Evolutionary conservation across 2,888 invertebrate species (phyloP).

Genomic region (Heteromyza rotundicornis): DNA sequence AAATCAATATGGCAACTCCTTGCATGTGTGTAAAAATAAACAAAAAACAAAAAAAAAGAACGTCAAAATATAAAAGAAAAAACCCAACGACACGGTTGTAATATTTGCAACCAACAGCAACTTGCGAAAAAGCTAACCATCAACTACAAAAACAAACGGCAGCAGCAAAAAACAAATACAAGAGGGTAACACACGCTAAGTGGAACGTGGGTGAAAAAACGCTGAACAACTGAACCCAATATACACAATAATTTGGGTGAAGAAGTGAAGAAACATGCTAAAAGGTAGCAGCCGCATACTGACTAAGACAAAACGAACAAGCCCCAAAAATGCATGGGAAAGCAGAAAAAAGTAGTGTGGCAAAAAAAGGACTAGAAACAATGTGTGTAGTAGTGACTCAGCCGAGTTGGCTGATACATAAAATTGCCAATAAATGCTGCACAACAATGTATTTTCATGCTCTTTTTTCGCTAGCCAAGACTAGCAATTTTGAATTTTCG

Average conservation of each 20-base stretch:
- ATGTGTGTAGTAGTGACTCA: not conserved
- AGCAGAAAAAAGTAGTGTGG: not conserved
- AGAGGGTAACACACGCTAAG: conserved; percentile 51
- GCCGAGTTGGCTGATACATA: not conserved
- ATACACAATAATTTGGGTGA: conserved; percentile 31
- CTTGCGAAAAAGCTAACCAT: not conserved
- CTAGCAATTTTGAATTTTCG: conserved; percentile 25
- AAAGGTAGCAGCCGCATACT: not conserved
- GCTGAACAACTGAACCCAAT: conserved; percentile 51
- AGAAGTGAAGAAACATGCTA: not conserved
- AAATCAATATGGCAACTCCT: not conserved
- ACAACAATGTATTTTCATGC: conserved; percentile 8
- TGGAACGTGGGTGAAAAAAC: conserved; percentile 52
- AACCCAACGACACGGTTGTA: not conserved
- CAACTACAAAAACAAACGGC: not conserved
- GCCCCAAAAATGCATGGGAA: not conserved
- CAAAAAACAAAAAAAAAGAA: no score
- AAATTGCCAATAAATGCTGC: not conserved
- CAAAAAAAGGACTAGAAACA: not conserved
- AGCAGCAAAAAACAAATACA: conserved; percentile 5
- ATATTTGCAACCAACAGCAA: conserved; percentile 4
- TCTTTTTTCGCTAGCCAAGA: conserved; percentile 20
- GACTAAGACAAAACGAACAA: not conserved
- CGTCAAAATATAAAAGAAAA: no score
- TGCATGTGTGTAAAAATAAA: not conserved